phyloP scores from a whole-genome alignment of 2,888 invertebrate species.

The Chrysotoxum bicinctum region DNA sequence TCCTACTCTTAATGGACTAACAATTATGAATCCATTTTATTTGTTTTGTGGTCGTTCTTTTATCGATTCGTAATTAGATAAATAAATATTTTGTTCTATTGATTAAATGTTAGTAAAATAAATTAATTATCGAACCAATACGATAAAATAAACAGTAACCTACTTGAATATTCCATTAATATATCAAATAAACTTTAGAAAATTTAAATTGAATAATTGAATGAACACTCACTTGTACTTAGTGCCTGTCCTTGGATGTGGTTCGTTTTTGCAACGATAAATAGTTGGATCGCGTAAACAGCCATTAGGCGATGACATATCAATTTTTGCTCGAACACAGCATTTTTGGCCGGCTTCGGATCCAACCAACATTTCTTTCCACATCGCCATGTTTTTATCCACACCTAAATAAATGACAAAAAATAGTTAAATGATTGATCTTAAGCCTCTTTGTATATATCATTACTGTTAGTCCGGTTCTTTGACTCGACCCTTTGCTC shows the following conservation, averaged over 20 bases:
- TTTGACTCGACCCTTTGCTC: constrained; percentile 93
- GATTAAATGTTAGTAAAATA: not conserved
- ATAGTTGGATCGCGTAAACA: constrained; percentile 99
- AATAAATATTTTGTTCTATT: not conserved
- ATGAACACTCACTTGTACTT: constrained; percentile 91
- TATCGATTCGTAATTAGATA: not conserved
- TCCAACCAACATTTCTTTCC: constrained; percentile 97
- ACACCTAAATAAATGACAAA: constrained; percentile 86
- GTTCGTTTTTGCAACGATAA: constrained; percentile 97
- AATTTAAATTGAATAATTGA: not conserved
- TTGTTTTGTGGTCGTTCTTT: not conserved
- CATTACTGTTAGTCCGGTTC: constrained; percentile 91
- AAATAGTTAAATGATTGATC: not conserved
- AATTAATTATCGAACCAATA: not conserved
- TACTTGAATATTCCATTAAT: not conserved
- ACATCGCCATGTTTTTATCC: constrained; percentile 92
- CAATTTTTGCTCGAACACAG: constrained; percentile 98
- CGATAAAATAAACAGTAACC: not conserved
- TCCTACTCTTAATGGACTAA: too few species aligned
- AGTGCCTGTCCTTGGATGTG: constrained; percentile 95
- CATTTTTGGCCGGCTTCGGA: constrained; percentile 90
- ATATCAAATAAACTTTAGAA: not conserved
- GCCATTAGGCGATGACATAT: constrained; percentile 97
- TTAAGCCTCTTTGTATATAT: not conserved
- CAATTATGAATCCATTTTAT: too few species aligned